phyloP scores from a whole-genome alignment of 2,888 invertebrate species.

The Pachydiplax longipennis region DNA sequence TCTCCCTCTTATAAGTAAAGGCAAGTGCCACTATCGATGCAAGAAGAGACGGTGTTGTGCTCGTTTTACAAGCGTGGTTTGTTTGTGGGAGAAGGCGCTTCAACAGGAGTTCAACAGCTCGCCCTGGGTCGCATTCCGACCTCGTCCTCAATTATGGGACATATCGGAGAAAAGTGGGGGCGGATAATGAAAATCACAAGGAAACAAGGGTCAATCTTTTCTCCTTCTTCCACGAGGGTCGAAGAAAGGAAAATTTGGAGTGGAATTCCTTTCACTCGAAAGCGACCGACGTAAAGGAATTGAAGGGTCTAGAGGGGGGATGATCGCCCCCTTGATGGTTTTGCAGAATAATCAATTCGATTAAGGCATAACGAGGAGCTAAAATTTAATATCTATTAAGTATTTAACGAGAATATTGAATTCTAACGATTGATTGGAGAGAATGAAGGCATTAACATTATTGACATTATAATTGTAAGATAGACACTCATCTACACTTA shows the following conservation, averaged over 20 bases:
- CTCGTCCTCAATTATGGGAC: background rate
- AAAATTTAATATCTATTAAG: too few relatives aligned
- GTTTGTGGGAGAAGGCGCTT: background rate
- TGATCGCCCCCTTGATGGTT: too few relatives aligned
- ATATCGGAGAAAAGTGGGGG: background rate
- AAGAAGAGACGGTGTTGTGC: background rate
- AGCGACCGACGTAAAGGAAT: too few relatives aligned
- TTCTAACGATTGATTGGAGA: too few relatives aligned
- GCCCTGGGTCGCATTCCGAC: background rate
- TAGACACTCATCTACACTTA: too few relatives aligned
- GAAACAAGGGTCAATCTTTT: conserved; percentile 9
- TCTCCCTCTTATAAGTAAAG: background rate
- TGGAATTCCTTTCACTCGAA: background rate
- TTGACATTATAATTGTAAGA: too few relatives aligned
- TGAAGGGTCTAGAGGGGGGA: background rate
- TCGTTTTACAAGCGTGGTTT: conserved; percentile 7
- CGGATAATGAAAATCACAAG: background rate
- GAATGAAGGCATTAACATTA: too few relatives aligned
- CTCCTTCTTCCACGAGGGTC: background rate
- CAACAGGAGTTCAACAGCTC: background rate
- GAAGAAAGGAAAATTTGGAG: background rate
- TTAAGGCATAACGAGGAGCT: too few relatives aligned
- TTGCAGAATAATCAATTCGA: too few relatives aligned
- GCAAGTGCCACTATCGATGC: background rate
- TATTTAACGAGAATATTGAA: too few relatives aligned